Base-by-base conservation (phyloP, 2,113 vertebrate species). In the Uria lomvia region DNA sequence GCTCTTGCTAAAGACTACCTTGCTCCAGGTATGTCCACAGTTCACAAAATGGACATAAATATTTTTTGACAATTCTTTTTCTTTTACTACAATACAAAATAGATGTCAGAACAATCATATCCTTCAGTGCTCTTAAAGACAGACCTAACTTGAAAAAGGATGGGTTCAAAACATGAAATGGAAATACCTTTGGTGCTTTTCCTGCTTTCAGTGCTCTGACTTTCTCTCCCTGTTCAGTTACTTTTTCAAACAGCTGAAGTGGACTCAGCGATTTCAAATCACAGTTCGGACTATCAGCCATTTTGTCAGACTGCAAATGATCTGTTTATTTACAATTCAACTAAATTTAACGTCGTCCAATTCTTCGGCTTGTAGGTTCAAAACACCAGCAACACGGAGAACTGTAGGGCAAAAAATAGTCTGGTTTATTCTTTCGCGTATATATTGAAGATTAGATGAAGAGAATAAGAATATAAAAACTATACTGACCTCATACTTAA, bases 161-260 rank as follows among this genome's bases (percentile, higher is more conserved):
- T 2, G 11, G 10, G 9, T 30, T 84, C 38, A 53, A 60, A 50
- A 38, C 9, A 49, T 16, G 5, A 90, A 83, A 63, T 6, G 11
- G 32, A 89, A 89, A 92, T 97, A 99, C 99, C 97, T 99, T 99
- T 3, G 98, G 70, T 21, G 98, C 99, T 88, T 99, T 99, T 68
- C 97, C 95, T 19, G 98, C 97, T 97, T 99, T 99, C 59, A 99
- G 95, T 40, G 95, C 59, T 94, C 99, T 98, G 88, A 99, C 98
- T 67, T 93, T 97, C 7, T 99, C 98, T 96, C 98, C 99, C 82
- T 99, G 99, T 24, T 95, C 91, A 36, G 98, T 97, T 38, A 99
- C 96, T 90, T 94, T 97, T 95, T 98, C 98, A 90, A 99, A 99
- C 36, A 99, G 97, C 59, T 99, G 98, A 97, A 98, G 95, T 0